Percentiles rank a stretch among this genome's conserved stretches.
Conservation (phyloP, 1,140 invertebrate species). For the Goniozus legneri region DNA sequence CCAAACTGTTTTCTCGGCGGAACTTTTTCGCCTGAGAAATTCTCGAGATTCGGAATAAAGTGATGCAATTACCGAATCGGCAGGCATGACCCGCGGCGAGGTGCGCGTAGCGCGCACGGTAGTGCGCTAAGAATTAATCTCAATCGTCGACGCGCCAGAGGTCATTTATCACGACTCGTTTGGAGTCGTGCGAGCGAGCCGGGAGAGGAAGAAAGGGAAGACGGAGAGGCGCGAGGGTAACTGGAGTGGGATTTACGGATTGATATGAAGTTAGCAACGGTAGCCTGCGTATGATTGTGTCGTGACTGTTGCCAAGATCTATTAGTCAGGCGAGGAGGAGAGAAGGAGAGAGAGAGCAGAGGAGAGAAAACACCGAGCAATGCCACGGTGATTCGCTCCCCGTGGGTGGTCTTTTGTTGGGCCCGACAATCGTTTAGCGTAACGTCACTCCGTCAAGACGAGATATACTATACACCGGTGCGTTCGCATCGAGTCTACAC, state of each 20-base stretch:
- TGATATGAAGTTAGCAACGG: slow-evolving; percentile 48
- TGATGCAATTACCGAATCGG: too few relatives aligned
- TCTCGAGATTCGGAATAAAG: too few relatives aligned
- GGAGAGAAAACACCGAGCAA: slow-evolving; percentile 7
- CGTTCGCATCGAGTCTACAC: slow-evolving; percentile 8
- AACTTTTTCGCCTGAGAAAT: too few relatives aligned
- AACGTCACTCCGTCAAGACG: too few relatives aligned
- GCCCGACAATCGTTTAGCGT: slow-evolving; percentile 2
- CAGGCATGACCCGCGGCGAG: slow-evolving; percentile 18
- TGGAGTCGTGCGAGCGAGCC: slow-evolving; percentile 28
- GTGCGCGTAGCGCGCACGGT: too few relatives aligned
- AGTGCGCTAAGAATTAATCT: slow-evolving; percentile 48
- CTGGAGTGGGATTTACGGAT: slow-evolving; percentile 24
- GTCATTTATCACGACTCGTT: slow-evolving; percentile 44
- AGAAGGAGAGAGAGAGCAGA: slow-evolving; percentile 6
- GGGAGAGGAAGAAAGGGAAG: slow-evolving; percentile 15
- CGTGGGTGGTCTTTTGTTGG: slow-evolving; percentile 18
- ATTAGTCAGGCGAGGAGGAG: slow-evolving; percentile 40
- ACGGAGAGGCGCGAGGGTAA: too few relatives aligned
- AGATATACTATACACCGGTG: too few relatives aligned
- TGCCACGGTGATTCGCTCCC: slow-evolving; percentile 13
- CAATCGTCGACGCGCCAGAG: slow-evolving; percentile 28
- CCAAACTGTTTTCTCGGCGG: too few relatives aligned
- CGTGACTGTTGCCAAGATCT: slow-evolving; percentile 40
- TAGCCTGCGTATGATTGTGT: slow-evolving; percentile 45